phyloP scores from a whole-genome alignment of 2,888 invertebrate genomes.

The Xylocampa areola region DNA sequence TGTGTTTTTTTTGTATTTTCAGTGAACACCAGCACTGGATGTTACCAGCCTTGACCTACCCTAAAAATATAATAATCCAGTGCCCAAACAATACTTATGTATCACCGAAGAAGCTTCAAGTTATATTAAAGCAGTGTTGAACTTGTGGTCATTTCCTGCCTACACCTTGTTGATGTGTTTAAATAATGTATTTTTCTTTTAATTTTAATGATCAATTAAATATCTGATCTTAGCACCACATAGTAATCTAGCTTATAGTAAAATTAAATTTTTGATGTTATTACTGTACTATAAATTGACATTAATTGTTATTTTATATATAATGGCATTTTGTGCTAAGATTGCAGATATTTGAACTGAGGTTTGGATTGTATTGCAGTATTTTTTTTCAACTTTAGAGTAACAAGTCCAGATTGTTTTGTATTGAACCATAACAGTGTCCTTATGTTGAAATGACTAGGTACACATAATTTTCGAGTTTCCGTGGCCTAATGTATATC shows the following conservation, averaged over 20 bases:
- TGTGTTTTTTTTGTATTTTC: conserved; percentile 72
- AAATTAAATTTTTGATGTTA: conserved; percentile 57
- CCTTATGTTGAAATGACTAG: conserved; percentile 77
- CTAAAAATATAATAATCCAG: conserved; percentile 72
- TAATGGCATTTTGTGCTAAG: conserved; percentile 76
- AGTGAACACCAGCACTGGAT: conserved; percentile 84
- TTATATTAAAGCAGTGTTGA: conserved; percentile 73
- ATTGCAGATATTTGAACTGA: conserved; percentile 70
- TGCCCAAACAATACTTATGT: conserved; percentile 71
- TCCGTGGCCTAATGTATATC: conserved; percentile 49
- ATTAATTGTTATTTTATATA: conserved; percentile 55
- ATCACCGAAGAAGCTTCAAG: conserved; percentile 75
- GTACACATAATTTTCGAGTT: conserved; percentile 69
- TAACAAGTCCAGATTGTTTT: conserved; percentile 76
- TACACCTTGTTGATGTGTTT: conserved; percentile 68
- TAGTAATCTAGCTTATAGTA: conserved; percentile 53
- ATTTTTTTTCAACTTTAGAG: conserved; percentile 76
- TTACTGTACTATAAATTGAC: conserved; percentile 43
- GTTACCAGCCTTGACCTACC: conserved; percentile 74
- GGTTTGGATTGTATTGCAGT: conserved; percentile 81
- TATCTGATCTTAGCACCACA: conserved; percentile 80
- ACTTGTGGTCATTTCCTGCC: conserved; percentile 73
- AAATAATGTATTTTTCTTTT: conserved; percentile 62
- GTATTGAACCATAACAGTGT: conserved; percentile 73
- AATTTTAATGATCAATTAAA: conserved; percentile 66